Percentiles rank a stretch among this genome's conserved stretches.
phyloP scores from a whole-genome alignment of 2,888 invertebrate genomes.

The Drosophila formosana region DNA sequence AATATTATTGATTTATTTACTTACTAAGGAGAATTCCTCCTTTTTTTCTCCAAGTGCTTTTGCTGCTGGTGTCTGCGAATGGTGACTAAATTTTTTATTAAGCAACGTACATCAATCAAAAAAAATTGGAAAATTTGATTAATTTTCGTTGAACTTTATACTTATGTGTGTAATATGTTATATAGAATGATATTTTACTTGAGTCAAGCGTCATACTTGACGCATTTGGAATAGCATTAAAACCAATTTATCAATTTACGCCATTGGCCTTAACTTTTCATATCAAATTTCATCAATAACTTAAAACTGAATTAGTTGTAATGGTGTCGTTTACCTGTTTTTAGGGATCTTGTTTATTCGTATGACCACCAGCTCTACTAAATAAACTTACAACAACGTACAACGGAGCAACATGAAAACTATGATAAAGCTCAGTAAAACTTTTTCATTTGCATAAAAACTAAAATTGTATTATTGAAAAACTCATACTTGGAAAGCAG shows the following conservation, averaged over 20 bases:
- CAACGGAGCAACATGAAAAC: slow-evolving; percentile 9
- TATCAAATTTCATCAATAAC: slow-evolving; percentile 23
- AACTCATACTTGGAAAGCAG: not conserved
- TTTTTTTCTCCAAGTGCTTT: slow-evolving; percentile 3
- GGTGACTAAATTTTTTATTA: slow-evolving; percentile 21
- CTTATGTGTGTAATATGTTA: slow-evolving; percentile 12
- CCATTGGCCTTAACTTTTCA: slow-evolving; percentile 20
- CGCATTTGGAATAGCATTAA: slow-evolving; percentile 22
- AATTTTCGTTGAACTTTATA: slow-evolving; percentile 22
- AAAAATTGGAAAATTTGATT: slow-evolving; percentile 28
- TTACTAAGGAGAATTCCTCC: slow-evolving; percentile 25
- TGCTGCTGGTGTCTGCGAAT: slow-evolving; percentile 8
- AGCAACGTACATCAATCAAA: slow-evolving; percentile 62
- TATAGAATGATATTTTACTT: slow-evolving; percentile 45
- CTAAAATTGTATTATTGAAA: slow-evolving; percentile 16
- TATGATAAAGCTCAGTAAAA: slow-evolving; percentile 6
- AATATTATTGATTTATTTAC: slow-evolving; percentile 63
- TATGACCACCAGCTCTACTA: not conserved
- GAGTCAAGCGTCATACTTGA: slow-evolving; percentile 19
- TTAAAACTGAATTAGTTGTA: slow-evolving; percentile 11
- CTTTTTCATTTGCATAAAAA: slow-evolving; percentile 34
- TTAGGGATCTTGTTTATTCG: not conserved
- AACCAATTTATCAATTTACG: slow-evolving; percentile 30
- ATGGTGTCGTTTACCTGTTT: not conserved
- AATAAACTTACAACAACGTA: not conserved